A percentile compares a stretch with the other conserved stretches of the same genome.
These are phyloP conservation scores for Drosophila leonis DNA, from an alignment of 2,888 invertebrate species.

Conservation along the genomic window DNA sequence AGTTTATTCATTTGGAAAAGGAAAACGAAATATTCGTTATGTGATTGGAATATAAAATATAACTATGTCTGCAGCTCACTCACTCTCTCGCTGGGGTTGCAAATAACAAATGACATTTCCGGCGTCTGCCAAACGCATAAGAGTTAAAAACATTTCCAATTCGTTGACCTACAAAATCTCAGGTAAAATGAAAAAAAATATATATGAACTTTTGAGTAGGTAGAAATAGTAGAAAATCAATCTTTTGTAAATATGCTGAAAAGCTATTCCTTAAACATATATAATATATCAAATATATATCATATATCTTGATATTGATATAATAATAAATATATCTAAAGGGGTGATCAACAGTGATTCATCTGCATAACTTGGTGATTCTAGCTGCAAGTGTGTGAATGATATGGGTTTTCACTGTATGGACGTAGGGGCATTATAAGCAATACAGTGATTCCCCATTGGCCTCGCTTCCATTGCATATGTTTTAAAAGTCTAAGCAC, in stretches of 20 bases:
- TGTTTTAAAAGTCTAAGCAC: no score
- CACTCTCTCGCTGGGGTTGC: conserved; percentile 29
- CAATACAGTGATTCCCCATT: no score
- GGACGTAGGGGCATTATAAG: no score
- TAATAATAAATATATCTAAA: neutral
- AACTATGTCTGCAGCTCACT: conserved; percentile 6
- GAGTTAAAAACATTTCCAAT: conserved; percentile 6
- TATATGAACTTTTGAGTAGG: neutral
- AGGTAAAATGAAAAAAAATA: neutral
- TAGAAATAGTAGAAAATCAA: neutral
- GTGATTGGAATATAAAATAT: conserved; percentile 67
- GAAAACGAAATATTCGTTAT: conserved; percentile 45
- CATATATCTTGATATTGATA: neutral
- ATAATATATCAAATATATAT: conserved; percentile 4
- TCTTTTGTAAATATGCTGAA: conserved; percentile 1
- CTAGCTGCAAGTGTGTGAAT: neutral
- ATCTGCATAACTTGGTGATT: neutral
- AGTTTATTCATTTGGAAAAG: conserved; percentile 81
- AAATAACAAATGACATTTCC: conserved; percentile 33
- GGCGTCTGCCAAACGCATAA: conserved; percentile 1
- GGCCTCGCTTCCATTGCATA: no score
- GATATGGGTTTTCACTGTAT: neutral
- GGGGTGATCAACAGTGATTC: neutral
- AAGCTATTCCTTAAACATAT: neutral
- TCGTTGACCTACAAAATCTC: neutral